phyloP scores from a whole-genome alignment of 2,888 invertebrate species.

The Ornithoptera alexandrae region DNA sequence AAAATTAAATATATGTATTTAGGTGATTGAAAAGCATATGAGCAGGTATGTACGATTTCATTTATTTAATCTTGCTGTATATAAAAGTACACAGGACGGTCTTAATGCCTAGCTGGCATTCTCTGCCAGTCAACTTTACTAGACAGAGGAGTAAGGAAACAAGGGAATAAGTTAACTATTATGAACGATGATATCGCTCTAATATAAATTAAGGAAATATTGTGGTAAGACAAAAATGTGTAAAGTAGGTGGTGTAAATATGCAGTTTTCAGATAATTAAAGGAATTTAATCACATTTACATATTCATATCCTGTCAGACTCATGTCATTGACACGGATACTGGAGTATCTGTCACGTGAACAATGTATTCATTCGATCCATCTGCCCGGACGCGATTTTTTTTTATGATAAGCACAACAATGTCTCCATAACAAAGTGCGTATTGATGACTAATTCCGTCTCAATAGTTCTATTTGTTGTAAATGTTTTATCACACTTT shows the following conservation, averaged over 20 bases:
- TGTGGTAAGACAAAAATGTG: not conserved
- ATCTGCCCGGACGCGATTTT: conserved; percentile 22
- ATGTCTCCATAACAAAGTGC: conserved; percentile 38
- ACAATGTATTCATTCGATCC: conserved; percentile 25
- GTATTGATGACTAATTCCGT: conserved; percentile 12
- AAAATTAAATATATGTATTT: no score
- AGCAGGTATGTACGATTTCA: no score
- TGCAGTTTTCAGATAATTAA: not conserved
- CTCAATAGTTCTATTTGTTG: not conserved
- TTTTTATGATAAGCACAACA: conserved; percentile 22
- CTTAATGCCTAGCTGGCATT: no score
- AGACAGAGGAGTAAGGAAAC: no score
- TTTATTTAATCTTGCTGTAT: no score
- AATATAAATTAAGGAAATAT: not conserved
- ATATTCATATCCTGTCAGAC: conserved; percentile 2
- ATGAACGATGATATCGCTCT: not conserved
- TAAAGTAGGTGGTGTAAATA: not conserved
- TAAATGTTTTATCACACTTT: not conserved
- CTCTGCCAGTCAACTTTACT: no score
- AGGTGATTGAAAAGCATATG: no score
- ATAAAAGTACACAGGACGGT: no score
- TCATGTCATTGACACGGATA: conserved; percentile 22
- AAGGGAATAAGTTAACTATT: no score
- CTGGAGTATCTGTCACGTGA: conserved; percentile 12
- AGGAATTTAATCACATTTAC: not conserved